Evolutionary conservation across 2,113 vertebrate genomes (phyloP).

Genomic region (Corythornis vintsioides): DNA sequence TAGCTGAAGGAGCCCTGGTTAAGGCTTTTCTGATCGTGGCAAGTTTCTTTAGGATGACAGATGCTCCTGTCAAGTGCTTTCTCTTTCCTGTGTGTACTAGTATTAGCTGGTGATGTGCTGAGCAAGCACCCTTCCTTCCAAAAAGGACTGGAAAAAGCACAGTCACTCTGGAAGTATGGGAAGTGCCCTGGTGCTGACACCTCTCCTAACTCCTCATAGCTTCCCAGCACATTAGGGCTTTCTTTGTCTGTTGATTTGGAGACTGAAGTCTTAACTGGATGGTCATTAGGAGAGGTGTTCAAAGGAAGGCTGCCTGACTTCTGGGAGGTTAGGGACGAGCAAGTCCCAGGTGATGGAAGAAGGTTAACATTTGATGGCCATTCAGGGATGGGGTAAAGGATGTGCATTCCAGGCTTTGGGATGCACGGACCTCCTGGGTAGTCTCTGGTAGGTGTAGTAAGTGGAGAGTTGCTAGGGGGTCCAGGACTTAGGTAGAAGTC

Average conservation of each 20-base stretch:
- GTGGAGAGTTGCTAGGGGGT: slow-evolving; percentile 88
- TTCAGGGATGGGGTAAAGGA: slow-evolving; percentile 77
- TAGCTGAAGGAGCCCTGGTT: slow-evolving; percentile 87
- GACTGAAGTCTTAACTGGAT: not conserved
- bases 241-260: not conserved
- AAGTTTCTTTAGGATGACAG: slow-evolving; percentile 62
- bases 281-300: not conserved
- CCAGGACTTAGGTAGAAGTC: slow-evolving; percentile 85
- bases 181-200: slow-evolving; percentile 34
- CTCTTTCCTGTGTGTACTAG: slow-evolving; percentile 59
- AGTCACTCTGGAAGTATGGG: slow-evolving; percentile 76
- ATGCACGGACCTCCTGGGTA: slow-evolving; percentile 74
- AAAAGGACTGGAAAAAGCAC: slow-evolving; percentile 89
- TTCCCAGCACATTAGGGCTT: slow-evolving; percentile 1
- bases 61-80: not conserved
- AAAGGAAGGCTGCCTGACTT: slow-evolving; percentile 8
- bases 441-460: slow-evolving; percentile 87
- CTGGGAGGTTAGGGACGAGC: slow-evolving; percentile 4
- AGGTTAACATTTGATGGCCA: slow-evolving; percentile 58
- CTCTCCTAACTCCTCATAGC: not conserved
- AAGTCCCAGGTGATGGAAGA: slow-evolving; percentile 45
- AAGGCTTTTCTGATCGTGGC: slow-evolving; percentile 82
- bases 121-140: slow-evolving; percentile 80
- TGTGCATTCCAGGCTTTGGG: slow-evolving; percentile 72
- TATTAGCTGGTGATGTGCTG: slow-evolving; percentile 72